Percentiles rank a stretch among this genome's conserved stretches.
These are phyloP conservation scores for Amphiprion percula DNA, from an alignment of 2,113 vertebrate genomes.

Conservation along the genomic window DNA sequence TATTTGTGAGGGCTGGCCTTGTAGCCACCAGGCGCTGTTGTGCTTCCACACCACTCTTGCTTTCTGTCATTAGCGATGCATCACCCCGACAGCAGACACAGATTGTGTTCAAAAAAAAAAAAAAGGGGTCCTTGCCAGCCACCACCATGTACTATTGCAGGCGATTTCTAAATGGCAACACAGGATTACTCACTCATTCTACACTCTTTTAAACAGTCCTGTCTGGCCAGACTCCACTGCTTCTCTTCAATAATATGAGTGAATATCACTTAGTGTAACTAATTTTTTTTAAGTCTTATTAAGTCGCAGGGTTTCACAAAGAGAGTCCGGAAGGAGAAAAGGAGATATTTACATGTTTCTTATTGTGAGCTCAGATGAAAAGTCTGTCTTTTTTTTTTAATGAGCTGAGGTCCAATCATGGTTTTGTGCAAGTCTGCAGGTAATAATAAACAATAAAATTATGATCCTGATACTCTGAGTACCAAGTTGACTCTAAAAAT, in stretches of 20 bases:
- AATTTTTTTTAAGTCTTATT: conserved; percentile 72
- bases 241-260: conserved; percentile 81
- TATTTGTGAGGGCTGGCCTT: conserved; percentile 63
- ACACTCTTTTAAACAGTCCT: conserved; percentile 71
- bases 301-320: conserved; percentile 65
- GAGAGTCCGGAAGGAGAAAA: conserved; percentile 29
- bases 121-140: conserved; percentile 70
- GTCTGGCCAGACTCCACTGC: conserved; percentile 79
- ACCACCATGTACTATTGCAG: conserved; percentile 79
- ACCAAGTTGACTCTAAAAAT: conserved; percentile 52
- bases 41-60: conserved; percentile 77
- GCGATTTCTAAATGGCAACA: conserved; percentile 85
- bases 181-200: conserved; percentile 64
- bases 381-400: background rate
- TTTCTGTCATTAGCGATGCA: conserved; percentile 84
- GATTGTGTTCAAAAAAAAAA: conserved; percentile 81
- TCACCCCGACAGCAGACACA: conserved; percentile 81
- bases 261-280: conserved; percentile 79
- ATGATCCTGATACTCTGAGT: conserved; percentile 1
- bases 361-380: conserved; percentile 14
- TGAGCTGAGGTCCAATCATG: background rate
- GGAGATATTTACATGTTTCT: conserved; percentile 32
- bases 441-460: conserved; percentile 5
- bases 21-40: conserved; percentile 65
- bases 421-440: background rate